Base-by-base conservation (phyloP, 2,888 invertebrate species). In the Erebia palarica region DNA sequence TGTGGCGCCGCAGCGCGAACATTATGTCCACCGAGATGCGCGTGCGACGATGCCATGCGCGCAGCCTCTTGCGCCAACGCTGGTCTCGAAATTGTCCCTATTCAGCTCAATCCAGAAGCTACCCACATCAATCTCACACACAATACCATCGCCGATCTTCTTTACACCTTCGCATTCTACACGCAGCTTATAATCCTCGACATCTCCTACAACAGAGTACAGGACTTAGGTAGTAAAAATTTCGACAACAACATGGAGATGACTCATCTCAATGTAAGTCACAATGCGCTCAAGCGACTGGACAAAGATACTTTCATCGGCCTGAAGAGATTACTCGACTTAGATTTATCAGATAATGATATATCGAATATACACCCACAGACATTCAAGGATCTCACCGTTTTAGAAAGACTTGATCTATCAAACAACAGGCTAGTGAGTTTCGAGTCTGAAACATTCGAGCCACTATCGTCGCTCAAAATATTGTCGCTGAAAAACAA, bases 31-130 rank as follows among this genome's bases (percentile, higher is more conserved):
- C 94, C 95, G 71, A 95, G 96, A 80, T 98, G 98, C 88, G 94
- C 94, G 75, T 98, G 98, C 94, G 95, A 96, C 93, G 97, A 97
- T 86, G 95, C 96, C 67, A 92, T 95, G 76, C 95, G 97, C 76
- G 95, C 95, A 72, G 96, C 96, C 44, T 95, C 95, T 76, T 98
- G 98, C 87, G 95, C 96, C 77, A 95, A 95, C 81, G 97, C 97
- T 69, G 95, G 95, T 74, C 94, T 98, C 77, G 97, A 97, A 85
- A 96, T 97, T 79, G 96, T 98, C 69, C 98, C 98, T 73, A 97
- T 97, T 79, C 97, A 97, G 84, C 94, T 98, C 78, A 98, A 98
- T 88, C 98, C 98, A 57, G 97, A 97, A 85, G 95, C 97, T 65
- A 95, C 95, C 68, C 95, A 96, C 88, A 96, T 98, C 83, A 96